Evolutionary conservation across 2,113 vertebrate genomes (phyloP), one percentile per base, ranked within the genome.

Genomic region (Willisornis vidua): DNA sequence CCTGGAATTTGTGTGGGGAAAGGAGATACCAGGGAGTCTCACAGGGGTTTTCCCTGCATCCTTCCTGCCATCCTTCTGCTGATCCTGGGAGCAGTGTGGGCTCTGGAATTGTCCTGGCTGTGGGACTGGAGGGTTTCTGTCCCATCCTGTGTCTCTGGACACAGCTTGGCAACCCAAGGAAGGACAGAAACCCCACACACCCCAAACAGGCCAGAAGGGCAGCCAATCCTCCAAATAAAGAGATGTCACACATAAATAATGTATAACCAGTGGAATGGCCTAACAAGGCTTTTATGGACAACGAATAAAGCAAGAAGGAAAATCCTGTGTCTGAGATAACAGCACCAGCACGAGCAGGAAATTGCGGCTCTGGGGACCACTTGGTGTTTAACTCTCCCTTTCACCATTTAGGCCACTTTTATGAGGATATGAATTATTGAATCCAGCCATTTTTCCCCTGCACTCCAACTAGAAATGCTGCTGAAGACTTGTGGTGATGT

Each of bases 21-120:
- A 58, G 29, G 18, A 68, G 33, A 31, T 45, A 52, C 10, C 52
- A 33, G 39, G 48, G 20, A 37, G 1, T 10, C 8, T 35, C 70
- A 9, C 0, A 1, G 3, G n/a, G 20, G 6, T 1, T 41, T 14
- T 70, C 35, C 31, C 35, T 51, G 35, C 16, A 10, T 5, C 37
- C 31, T 37, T 62, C 43, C 45, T 63, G 45, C 24, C 43, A 9
- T 9, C 28, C 24, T 41, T 4, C 66, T 48, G 37, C 39, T 25
- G 74, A 5, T 66, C 20, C 51, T 22, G 31, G 15, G 11, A 6
- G 3, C 0, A 0, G 33, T 0, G 2, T 3, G 14, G 35, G 6
- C 37, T 67, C 19, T 86, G 85, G 46, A 41, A 43, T 2, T 10
- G 57, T 72, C 71, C 48, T 43, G 62, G 8, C 6, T 1, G 0